Evolutionary conservation across 2,113 vertebrate species (phyloP), one percentile per base, ranked within the genome.

Genomic region (Scolopax mira): DNA sequence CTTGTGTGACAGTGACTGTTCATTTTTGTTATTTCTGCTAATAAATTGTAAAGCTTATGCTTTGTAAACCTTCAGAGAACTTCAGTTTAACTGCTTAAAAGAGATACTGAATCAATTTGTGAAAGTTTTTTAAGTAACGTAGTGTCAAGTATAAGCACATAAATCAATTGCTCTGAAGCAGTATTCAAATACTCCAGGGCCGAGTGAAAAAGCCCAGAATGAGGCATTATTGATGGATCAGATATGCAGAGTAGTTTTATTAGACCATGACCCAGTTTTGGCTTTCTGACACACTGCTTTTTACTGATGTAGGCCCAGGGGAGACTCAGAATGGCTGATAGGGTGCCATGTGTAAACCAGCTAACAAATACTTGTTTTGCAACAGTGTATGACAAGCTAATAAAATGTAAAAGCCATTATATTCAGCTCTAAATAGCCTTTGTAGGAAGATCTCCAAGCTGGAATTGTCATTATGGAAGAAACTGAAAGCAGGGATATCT

Each of bases 61-160:
- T 88, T 78, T 87, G 42, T 81, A 88, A 87, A n/a, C 78, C 65
- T 94, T 81, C 27, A 54, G 61, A 87, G 86, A 79, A 67, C 44
- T 81, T 87, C 52, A 75, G 33, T 51, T 73, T 79, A 87, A 81
- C 77, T 91, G 61, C 61, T 72, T 85, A 61, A 83, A 89, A 71
- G 77, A 79, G 49, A 72, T 65, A 42, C n/a, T 93, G 93, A 92
- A 90, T 96, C 93, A 94, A 97, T 81, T 80, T 74, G 55, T 77
- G 87, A 62, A 89, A 67, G 42, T 67, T 94, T 95, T 92, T 91
- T 33, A 88, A 89, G 84, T 90, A 88, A 60, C 33, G 61, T 42
- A 57, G 54, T 83, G 89, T 57, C 82, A 65, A 87, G 62, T 77
- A 49, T n/a, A 82, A 93, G 80, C 65, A 65, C 66, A 49, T 44